Evolutionary conservation across 2,888 invertebrate genomes (phyloP), one percentile per base, ranked within the genome.

Genomic region (Eilema caniola): DNA sequence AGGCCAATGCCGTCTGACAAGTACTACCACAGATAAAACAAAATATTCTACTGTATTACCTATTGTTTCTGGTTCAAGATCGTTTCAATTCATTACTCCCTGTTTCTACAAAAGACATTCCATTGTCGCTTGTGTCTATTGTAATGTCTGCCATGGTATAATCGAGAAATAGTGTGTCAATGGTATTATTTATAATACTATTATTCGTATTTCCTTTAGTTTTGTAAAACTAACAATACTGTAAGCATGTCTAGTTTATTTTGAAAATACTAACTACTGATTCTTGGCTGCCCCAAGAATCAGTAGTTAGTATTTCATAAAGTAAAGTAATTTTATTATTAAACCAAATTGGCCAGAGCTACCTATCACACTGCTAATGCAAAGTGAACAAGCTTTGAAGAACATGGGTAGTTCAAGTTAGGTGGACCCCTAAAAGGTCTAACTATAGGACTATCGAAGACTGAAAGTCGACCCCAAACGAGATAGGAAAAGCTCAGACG

Each of bases 61-160:
- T 71, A 76, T 81, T 77, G 79, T 83, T 74, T 83, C 71, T 83
- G 72, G 83, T 81, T 79, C 83, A 83, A 82, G 83, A 78, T 67
- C 81, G 78, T 79, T 72, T 67, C 82, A 78, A 79, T 75, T 79
- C 83, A 82, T 77, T 81, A 77, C 77, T 76, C 67, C 70, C 69
- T 64, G 71, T 68, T 77, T 75, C 66, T 10, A 74, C 71, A 71
- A 67, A 64, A 56, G 47, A 69, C 20, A 64, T 72, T 16, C 62
- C 41, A 70, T 62, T 70, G 66, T 66, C 53, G 41, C 65, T 71
- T 73, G 53, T 76, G 25, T 65, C 70, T 71, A 74, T 81, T 78
- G 79, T 82, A 73, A 37, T 69, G 25, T 72, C 61, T 62, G 60
- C 20, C 62, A 67, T 66, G 16, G 53, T 71, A 66, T 70, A 72